phyloP scores from a whole-genome alignment of 2,113 vertebrate genomes.

The Ceuthmochares aereus region DNA sequence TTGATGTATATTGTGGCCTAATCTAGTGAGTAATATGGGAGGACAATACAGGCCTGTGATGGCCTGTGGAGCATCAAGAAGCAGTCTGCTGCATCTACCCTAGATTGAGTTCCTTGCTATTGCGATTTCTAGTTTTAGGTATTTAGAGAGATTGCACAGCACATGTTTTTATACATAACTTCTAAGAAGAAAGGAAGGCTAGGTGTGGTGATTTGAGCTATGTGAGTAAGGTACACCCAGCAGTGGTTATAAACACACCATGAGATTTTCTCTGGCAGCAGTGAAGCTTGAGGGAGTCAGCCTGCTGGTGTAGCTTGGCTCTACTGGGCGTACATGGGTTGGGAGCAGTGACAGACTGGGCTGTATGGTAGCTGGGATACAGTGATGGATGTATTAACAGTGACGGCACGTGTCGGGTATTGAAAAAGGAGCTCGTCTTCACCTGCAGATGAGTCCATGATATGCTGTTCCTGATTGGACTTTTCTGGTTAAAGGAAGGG shows the following conservation, averaged over 20 bases:
- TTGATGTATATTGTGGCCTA: neutral
- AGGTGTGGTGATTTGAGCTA: neutral
- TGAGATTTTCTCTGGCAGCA: neutral
- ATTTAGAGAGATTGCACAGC: neutral
- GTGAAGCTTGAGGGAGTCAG: neutral
- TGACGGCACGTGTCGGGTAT: neutral
- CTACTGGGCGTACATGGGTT: accelerated
- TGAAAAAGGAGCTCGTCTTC: neutral
- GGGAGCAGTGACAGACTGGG: neutral
- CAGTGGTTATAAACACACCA: neutral
- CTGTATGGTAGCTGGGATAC: neutral
- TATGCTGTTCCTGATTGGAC: neutral
- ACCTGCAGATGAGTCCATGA: neutral
- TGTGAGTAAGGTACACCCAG: no score
- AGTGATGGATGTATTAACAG: neutral
- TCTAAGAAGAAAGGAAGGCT: neutral
- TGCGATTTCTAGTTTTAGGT: neutral
- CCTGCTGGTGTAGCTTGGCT: neutral
- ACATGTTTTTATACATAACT: accelerated
- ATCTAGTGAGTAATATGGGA: neutral
- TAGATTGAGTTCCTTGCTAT: accelerated
- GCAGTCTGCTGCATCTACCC: neutral
- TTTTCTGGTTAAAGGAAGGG: neutral
- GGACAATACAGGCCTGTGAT: neutral
- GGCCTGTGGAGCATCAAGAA: neutral